phyloP scores from a whole-genome alignment of 2,888 invertebrate genomes.

The Zygogramma bicolorata region DNA sequence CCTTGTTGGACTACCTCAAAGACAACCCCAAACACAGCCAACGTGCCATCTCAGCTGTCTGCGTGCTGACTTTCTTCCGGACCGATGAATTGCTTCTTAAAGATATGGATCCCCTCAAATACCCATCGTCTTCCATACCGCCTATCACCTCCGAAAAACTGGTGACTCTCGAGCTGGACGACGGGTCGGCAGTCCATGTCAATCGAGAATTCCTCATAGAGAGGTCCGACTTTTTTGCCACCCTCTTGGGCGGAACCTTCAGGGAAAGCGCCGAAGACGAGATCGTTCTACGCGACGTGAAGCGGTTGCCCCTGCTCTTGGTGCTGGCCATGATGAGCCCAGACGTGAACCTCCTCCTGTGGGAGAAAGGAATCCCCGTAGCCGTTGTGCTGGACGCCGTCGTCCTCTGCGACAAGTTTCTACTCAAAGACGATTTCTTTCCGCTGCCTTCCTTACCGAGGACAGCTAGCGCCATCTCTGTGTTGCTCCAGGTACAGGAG shows the following conservation, averaged over 20 bases:
- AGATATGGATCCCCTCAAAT: too few relatives aligned
- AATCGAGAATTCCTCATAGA: slow-evolving; percentile 74
- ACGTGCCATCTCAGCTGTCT: too few relatives aligned
- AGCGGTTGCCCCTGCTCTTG: slow-evolving; percentile 66
- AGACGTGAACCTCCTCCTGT: slow-evolving; percentile 49
- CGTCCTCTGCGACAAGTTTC: slow-evolving; percentile 71
- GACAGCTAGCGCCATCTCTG: slow-evolving; percentile 71
- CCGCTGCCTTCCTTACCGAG: slow-evolving; percentile 68
- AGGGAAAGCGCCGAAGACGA: slow-evolving; percentile 75
- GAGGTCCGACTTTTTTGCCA: slow-evolving; percentile 78
- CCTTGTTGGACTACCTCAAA: too few relatives aligned
- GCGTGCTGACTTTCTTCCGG: too few relatives aligned
- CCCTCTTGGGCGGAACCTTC: slow-evolving; percentile 81
- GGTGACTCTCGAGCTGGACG: slow-evolving; percentile 76
- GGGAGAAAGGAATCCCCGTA: too few relatives aligned
- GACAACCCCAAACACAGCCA: too few relatives aligned
- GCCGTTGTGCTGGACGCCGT: slow-evolving; percentile 72
- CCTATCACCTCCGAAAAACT: slow-evolving; percentile 45
- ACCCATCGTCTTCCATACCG: too few relatives aligned
- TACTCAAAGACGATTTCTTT: slow-evolving; percentile 71
- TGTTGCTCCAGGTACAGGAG: slow-evolving; percentile 74
- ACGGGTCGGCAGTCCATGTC: slow-evolving; percentile 72
- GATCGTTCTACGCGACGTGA: slow-evolving; percentile 69
- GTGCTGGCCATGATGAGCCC: slow-evolving; percentile 69
- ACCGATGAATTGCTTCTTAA: too few relatives aligned